Conservation (phyloP, 2,888 invertebrate genomes). For the Brachypterus glaber region DNA sequence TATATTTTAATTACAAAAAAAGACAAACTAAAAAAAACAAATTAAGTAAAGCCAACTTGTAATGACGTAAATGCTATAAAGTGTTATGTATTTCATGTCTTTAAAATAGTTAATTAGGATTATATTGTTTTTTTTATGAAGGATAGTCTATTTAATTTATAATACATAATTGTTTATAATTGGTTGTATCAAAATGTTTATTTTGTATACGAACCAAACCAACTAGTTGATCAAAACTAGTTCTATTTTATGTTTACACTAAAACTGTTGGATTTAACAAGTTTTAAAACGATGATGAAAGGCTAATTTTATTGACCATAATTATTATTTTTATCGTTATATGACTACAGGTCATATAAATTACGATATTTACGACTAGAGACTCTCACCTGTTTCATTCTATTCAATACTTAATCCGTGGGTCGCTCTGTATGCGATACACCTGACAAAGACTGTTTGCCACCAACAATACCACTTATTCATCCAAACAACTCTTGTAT, state of each 20-base stretch:
- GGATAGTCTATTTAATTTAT: no score
- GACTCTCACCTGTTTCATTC: conserved; percentile 30
- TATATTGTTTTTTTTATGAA: no score
- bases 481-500: conserved; percentile 19
- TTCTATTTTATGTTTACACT: conserved; percentile 16
- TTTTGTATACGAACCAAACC: no score
- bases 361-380: conserved; percentile 28
- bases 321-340: conserved; percentile 33
- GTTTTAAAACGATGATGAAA: conserved; percentile 27
- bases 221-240: no score
- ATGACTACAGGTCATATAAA: conserved; percentile 27
- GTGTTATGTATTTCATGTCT: no score
- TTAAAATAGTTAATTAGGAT: no score
- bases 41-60: no score
- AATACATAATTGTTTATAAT: no score
- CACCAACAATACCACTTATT: conserved; percentile 26
- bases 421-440: conserved; percentile 18
- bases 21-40: no score
- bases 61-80: no score
- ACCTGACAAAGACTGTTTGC: conserved; percentile 28
- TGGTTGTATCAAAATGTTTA: no score
- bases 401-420: conserved; percentile 22
- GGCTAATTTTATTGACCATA: conserved; percentile 29
- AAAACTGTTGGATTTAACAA: conserved; percentile 22
- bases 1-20: no score